phyloP scores from a whole-genome alignment of 2,797 vertebrate genomes.

The Loriculus beryllinus region DNA sequence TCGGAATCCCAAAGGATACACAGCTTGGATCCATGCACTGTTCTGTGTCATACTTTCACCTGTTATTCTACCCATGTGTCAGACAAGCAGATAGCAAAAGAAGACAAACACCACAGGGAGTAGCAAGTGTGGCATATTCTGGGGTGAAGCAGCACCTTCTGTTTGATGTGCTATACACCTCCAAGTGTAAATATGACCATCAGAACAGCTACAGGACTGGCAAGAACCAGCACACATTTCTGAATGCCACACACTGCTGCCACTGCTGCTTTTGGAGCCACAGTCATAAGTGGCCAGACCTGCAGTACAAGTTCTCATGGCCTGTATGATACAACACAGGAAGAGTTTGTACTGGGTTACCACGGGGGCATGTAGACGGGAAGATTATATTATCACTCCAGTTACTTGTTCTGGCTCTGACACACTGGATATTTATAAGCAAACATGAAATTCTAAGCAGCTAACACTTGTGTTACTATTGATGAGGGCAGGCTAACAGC shows the following conservation, averaged over 20 bases:
- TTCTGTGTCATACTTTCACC: background rate
- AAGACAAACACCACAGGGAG: background rate
- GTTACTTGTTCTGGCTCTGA: background rate
- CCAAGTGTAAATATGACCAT: background rate
- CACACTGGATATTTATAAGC: background rate
- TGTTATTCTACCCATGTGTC: background rate
- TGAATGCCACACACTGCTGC: background rate
- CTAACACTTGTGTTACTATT: background rate
- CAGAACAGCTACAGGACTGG: background rate
- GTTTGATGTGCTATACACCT: background rate
- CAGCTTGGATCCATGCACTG: background rate
- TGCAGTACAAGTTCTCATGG: background rate
- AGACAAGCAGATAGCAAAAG: background rate
- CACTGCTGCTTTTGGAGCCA: background rate
- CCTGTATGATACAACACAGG: background rate
- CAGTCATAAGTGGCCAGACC: background rate
- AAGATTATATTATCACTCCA: background rate
- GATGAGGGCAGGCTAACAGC: background rate
- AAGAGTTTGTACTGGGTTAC: background rate
- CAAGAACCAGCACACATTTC: background rate
- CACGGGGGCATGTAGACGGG: fast-evolving
- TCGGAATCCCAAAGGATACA: background rate
- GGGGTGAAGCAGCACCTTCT: background rate
- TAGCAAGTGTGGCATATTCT: background rate
- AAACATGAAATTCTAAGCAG: background rate